phyloP scores from a whole-genome alignment of 92 coral and sea anemone genomes.

The Phymanthus crucifer region DNA sequence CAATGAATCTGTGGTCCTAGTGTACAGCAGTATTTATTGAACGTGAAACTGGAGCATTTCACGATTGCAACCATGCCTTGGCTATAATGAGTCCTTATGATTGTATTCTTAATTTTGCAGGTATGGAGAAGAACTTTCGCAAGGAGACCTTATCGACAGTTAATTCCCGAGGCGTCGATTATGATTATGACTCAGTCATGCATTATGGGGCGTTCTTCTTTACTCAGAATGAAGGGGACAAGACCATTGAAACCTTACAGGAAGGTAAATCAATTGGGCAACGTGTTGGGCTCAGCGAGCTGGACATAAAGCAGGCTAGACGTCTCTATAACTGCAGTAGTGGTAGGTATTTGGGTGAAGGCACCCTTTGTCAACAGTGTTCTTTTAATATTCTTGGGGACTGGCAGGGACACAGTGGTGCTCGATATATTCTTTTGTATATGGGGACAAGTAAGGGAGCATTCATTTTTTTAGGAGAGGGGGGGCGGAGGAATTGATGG shows the following conservation, averaged over 20 bases:
- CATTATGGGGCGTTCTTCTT: conserved; percentile 91
- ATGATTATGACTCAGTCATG: conserved; percentile 89
- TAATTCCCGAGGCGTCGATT: conserved; percentile 67
- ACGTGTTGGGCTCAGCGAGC: conserved; percentile 74
- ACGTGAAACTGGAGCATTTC: too few species aligned
- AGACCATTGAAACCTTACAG: conserved; percentile 49
- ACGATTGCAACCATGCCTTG: too few species aligned
- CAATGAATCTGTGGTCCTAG: too few species aligned
- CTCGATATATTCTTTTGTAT: too few species aligned
- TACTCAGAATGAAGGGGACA: conserved; percentile 29
- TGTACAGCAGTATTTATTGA: too few species aligned
- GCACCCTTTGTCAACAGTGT: too few species aligned
- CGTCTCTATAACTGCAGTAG: conserved; percentile 81
- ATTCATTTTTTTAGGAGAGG: too few species aligned
- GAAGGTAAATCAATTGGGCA: conserved; percentile 70
- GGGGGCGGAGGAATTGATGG: too few species aligned
- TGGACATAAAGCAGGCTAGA: conserved; percentile 81
- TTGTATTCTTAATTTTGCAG: conserved; percentile 22
- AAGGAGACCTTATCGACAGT: conserved; percentile 58
- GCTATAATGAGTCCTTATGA: too few species aligned
- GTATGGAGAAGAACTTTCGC: conserved; percentile 67
- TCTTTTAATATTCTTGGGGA: too few species aligned
- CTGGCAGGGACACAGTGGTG: too few species aligned
- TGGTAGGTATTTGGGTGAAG: conserved; percentile 32
- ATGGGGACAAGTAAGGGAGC: too few species aligned